These are phyloP conservation scores for Lycaena phlaeas DNA, from an alignment of 2,888 invertebrate species.

Conservation along the genomic window DNA sequence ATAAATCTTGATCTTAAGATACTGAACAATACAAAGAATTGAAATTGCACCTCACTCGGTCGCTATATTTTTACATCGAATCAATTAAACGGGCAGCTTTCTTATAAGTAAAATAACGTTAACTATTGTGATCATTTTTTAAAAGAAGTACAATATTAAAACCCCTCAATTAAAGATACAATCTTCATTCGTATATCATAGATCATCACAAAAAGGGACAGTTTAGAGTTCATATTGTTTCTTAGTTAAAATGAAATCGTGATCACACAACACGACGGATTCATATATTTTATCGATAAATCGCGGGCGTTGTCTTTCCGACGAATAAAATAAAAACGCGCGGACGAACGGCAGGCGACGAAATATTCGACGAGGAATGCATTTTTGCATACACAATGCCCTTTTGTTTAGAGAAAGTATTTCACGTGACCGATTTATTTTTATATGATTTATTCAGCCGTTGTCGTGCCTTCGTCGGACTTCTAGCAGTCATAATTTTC, in stretches of 20 bases:
- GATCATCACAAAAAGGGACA: too few relatives aligned
- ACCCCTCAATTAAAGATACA: too few relatives aligned
- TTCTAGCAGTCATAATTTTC: constrained; percentile 17
- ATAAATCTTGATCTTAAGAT: constrained; percentile 38
- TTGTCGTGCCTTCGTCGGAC: constrained; percentile 31
- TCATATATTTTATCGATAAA: constrained; percentile 60
- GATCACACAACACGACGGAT: constrained; percentile 58
- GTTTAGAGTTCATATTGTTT: constrained; percentile 8
- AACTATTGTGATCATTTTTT: too few relatives aligned
- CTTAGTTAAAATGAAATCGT: constrained; percentile 49
- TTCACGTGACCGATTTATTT: constrained; percentile 70
- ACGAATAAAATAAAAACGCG: constrained; percentile 42
- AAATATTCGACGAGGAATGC: constrained; percentile 64
- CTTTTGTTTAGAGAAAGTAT: constrained; percentile 72
- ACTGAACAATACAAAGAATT: constrained; percentile 21
- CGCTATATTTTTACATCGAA: too few relatives aligned
- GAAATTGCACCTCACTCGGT: too few relatives aligned
- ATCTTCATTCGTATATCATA: too few relatives aligned
- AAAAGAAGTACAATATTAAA: too few relatives aligned
- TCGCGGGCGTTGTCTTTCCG: constrained; percentile 42
- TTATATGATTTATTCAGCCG: constrained; percentile 61
- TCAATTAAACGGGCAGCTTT: too few relatives aligned
- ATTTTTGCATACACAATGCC: constrained; percentile 69
- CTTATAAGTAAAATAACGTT: too few relatives aligned
- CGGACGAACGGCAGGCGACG: constrained; percentile 57